Evolutionary conservation across 2,797 vertebrate species (phyloP).

Genomic region (Schizothorax lantsangensis): DNA sequence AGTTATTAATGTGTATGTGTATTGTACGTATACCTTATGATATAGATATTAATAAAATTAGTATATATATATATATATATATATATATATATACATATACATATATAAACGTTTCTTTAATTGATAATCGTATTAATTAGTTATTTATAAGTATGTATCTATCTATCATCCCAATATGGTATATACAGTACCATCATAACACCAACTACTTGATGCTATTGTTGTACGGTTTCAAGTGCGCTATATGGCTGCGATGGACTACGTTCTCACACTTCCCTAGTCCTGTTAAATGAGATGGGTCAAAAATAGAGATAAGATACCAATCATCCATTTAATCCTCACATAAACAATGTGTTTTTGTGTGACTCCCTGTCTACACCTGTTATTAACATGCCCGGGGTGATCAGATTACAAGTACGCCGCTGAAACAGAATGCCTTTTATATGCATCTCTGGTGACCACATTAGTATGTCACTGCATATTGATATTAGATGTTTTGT

Average conservation of each 20-base stretch:
- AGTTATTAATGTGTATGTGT: neutral
- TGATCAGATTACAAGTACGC: neutral
- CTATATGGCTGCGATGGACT: neutral
- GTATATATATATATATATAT: too few relatives aligned
- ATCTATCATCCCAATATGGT: neutral
- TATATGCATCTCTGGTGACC: neutral
- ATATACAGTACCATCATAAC: neutral
- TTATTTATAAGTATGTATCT: too few relatives aligned
- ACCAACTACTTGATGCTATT: neutral
- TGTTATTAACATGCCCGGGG: conserved; percentile 2
- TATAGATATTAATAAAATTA: neutral
- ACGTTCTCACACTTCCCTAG: neutral
- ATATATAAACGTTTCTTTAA: too few relatives aligned
- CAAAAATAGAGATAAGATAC: neutral
- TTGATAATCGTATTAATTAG: too few relatives aligned
- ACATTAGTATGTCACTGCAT: neutral
- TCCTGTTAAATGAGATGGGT: neutral
- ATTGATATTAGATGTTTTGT: neutral
- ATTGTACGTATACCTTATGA: neutral
- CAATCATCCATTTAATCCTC: neutral
- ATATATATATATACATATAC: too few relatives aligned
- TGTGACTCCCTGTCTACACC: neutral
- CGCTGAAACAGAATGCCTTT: neutral
- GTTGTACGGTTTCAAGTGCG: neutral
- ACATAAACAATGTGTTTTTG: neutral